Evolutionary conservation across 1,140 invertebrate genomes (phyloP).

Genomic region (Orchesella cincta): DNA sequence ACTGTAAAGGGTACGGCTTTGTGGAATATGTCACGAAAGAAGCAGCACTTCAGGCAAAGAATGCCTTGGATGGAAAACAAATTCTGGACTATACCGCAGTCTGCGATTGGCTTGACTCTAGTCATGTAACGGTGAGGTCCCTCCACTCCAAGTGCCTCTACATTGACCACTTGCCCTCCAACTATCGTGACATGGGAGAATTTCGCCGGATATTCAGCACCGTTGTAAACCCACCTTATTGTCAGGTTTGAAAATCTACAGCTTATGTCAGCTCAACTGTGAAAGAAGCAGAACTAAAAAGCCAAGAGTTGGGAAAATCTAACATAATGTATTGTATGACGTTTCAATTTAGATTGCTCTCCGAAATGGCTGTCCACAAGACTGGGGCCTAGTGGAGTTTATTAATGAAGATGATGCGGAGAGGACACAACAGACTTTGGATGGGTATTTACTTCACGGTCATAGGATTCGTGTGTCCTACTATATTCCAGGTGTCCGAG

Average conservation of each 20-base stretch:
- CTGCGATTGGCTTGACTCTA: slow-evolving; percentile 62
- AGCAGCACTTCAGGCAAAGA: slow-evolving; percentile 59
- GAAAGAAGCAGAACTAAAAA: no score
- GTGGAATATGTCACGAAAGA: slow-evolving; percentile 62
- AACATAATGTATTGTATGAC: slow-evolving; percentile 36
- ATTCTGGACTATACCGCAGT: slow-evolving; percentile 57
- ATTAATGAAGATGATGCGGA: slow-evolving; percentile 61
- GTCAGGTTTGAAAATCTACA: slow-evolving; percentile 61
- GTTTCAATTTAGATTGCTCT: slow-evolving; percentile 60
- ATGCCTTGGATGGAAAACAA: slow-evolving; percentile 59
- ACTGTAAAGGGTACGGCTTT: slow-evolving; percentile 66
- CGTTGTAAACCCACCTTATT: slow-evolving; percentile 63
- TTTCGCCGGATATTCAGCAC: slow-evolving; percentile 62
- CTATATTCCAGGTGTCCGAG: slow-evolving; percentile 63
- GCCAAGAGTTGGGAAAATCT: no score
- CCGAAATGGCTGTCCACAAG: slow-evolving; percentile 61
- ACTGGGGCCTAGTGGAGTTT: slow-evolving; percentile 65
- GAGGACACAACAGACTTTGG: slow-evolving; percentile 57
- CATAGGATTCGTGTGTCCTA: slow-evolving; percentile 60
- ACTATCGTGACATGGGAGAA: slow-evolving; percentile 62
- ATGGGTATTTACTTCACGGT: slow-evolving; percentile 57
- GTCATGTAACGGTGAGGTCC: slow-evolving; percentile 59
- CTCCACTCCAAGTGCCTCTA: slow-evolving; percentile 63
- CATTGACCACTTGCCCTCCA: slow-evolving; percentile 61
- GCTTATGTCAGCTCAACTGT: no score